Percentiles rank a stretch among this genome's conserved stretches.
Evolutionary conservation across 2,113 vertebrate genomes (phyloP).

Genomic region (Cyphomyrus plagiostoma): DNA sequence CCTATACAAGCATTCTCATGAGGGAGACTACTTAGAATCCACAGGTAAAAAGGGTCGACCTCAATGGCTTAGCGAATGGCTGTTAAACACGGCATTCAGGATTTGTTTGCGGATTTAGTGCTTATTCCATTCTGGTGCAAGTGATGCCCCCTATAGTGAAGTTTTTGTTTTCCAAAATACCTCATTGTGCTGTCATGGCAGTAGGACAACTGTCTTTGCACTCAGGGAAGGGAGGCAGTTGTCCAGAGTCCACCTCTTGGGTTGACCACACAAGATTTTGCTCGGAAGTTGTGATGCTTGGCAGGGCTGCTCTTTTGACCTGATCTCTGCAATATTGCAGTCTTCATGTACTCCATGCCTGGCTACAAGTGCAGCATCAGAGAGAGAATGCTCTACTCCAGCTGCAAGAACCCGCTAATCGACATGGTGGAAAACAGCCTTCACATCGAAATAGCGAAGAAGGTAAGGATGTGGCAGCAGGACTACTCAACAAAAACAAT

Average conservation of each 20-base stretch:
- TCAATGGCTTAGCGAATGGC: neutral
- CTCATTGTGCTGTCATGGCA: neutral
- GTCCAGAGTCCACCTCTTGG: neutral
- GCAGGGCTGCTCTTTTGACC: neutral
- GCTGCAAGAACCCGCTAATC: constrained; percentile 86
- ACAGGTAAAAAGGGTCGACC: constrained; percentile 58
- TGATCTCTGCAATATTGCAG: constrained; percentile 51
- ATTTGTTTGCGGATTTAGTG: neutral
- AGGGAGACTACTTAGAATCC: constrained; percentile 79
- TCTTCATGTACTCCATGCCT: constrained; percentile 99
- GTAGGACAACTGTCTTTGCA: neutral
- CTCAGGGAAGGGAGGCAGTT: neutral
- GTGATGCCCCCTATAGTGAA: neutral
- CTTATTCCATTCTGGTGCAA: neutral
- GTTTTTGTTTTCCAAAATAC: neutral
- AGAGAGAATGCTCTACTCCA: constrained; percentile 96
- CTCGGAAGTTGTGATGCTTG: neutral
- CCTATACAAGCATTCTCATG: constrained; percentile 75
- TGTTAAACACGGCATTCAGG: neutral
- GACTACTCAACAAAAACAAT: neutral
- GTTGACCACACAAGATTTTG: neutral
- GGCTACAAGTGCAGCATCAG: constrained; percentile 90
- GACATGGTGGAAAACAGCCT: constrained; percentile 80
- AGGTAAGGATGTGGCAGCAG: constrained; percentile 59
- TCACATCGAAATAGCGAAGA: constrained; percentile 79